A percentile compares a stretch with the other conserved stretches of the same genome.
These are phyloP conservation scores for Athene noctua DNA, from an alignment of 2,113 vertebrate species.

Conservation along the genomic window DNA sequence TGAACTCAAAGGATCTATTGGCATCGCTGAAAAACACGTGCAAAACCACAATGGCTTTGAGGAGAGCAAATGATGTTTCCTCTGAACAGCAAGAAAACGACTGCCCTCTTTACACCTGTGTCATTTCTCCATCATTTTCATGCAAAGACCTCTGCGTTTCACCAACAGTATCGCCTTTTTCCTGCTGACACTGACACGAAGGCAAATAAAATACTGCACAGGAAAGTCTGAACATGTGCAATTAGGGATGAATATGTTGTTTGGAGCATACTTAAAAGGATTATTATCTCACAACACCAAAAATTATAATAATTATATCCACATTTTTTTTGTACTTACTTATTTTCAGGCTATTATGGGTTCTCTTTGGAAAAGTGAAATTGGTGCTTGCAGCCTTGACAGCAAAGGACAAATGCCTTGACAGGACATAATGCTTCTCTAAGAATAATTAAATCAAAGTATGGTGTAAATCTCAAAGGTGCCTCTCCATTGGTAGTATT, in stretches of 20 bases:
- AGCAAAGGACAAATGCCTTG: conserved; percentile 67
- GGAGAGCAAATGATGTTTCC: background rate
- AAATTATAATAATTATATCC: background rate
- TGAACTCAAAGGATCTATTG: background rate
- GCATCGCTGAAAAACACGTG: rapidly evolving
- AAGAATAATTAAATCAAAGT: conserved; percentile 63
- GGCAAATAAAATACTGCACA: background rate
- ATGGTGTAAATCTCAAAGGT: conserved; percentile 53
- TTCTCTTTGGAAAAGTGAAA: background rate
- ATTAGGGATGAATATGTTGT: background rate
- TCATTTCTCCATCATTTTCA: background rate
- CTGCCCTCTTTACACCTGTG: rapidly evolving
- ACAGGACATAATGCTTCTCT: conserved; percentile 37
- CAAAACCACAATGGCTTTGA: background rate
- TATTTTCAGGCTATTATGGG: background rate
- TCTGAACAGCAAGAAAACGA: background rate
- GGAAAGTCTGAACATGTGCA: background rate
- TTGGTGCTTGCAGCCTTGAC: conserved; percentile 42
- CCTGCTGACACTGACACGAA: background rate
- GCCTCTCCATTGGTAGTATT: conserved; percentile 55
- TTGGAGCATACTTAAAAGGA: background rate
- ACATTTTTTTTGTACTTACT: background rate
- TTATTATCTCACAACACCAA: background rate
- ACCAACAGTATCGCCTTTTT: background rate
- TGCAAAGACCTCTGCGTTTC: background rate